Conservation (phyloP, 2,113 vertebrate genomes). For the Emydocephalus ijimae region DNA sequence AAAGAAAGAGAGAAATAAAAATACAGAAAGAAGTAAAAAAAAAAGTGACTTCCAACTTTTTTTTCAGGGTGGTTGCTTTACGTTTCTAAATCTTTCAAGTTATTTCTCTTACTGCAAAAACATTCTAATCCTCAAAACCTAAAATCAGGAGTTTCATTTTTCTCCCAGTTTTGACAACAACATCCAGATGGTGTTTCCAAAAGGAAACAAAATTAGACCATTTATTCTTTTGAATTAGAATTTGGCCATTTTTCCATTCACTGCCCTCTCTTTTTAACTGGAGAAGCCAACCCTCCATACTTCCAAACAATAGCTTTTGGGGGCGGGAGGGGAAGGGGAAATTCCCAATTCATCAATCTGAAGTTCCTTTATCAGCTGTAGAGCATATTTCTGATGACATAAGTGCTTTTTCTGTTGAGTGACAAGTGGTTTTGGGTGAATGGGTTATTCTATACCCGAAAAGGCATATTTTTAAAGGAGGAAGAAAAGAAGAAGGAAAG, state of each 20-base stretch:
- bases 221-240: too few relatives aligned
- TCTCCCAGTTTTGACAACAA: too few relatives aligned
- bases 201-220: too few relatives aligned
- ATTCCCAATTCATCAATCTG: neutral
- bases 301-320: neutral
- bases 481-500: neutral
- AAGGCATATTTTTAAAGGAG: neutral
- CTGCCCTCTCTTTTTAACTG: neutral
- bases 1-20: neutral
- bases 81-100: too few relatives aligned
- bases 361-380: neutral
- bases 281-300: neutral
- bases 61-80: neutral
- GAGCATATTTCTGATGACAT: neutral
- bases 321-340: fast-evolving
- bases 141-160: too few relatives aligned
- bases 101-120: too few relatives aligned
- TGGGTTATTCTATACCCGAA: neutral
- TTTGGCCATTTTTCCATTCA: too few relatives aligned
- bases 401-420: too few relatives aligned
- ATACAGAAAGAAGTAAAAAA: neutral
- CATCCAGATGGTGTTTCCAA: too few relatives aligned
- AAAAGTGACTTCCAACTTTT: neutral
- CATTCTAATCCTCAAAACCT: too few relatives aligned
- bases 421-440: neutral